phyloP scores from a whole-genome alignment of 2,113 vertebrate genomes.

The Mus musculus region DNA sequence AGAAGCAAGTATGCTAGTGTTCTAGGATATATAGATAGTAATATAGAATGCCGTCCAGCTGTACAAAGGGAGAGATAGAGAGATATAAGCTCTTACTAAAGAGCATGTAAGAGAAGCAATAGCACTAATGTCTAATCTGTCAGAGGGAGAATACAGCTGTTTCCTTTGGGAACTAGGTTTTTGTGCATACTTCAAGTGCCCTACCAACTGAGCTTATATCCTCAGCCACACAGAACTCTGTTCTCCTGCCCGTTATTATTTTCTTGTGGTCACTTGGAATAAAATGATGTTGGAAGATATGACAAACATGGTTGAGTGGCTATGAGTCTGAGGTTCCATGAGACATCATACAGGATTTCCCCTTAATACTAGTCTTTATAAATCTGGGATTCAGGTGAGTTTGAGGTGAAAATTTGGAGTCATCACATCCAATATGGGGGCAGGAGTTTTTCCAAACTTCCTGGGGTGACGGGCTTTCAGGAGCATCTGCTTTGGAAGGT shows the following conservation, averaged over 20 bases:
- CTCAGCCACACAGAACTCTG: background rate
- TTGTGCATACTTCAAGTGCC: background rate
- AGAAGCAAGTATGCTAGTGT: background rate
- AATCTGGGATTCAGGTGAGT: background rate
- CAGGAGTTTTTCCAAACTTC: slow-evolving; percentile 46
- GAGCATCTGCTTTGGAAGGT: slow-evolving; percentile 50
- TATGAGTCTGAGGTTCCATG: background rate
- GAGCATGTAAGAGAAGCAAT: background rate
- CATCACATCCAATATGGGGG: background rate
- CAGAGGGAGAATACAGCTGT: background rate
- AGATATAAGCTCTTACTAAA: slow-evolving; percentile 16
- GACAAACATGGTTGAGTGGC: slow-evolving; percentile 29
- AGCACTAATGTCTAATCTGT: slow-evolving; percentile 21
- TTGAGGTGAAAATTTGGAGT: background rate
- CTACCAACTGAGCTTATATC: background rate
- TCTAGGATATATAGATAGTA: background rate
- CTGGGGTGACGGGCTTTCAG: background rate
- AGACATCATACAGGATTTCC: background rate
- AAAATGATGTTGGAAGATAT: background rate
- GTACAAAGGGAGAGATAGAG: slow-evolving; percentile 8
- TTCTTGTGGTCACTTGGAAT: background rate
- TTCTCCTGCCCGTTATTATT: slow-evolving; percentile 13
- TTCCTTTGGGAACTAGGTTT: slow-evolving; percentile 2
- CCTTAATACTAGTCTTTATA: background rate
- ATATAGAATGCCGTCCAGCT: background rate